These are phyloP conservation scores for Prochilodus magdalenae DNA, from an alignment of 2,113 vertebrate species.

Conservation along the genomic window DNA sequence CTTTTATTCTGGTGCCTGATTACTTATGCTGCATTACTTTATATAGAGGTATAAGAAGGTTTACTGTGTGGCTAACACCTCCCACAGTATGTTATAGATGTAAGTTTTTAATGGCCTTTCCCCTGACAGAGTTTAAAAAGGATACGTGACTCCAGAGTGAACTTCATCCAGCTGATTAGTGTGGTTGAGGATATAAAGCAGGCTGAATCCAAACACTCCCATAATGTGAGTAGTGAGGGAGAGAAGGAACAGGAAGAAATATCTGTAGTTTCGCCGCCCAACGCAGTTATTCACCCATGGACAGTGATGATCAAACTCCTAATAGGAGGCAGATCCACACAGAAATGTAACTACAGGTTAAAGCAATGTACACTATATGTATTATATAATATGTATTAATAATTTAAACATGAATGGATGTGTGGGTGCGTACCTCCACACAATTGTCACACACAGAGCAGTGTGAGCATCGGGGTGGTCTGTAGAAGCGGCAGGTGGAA, in stretches of 20 bases:
- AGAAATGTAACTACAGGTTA: neutral
- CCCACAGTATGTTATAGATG: neutral
- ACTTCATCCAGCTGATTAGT: constrained; percentile 86
- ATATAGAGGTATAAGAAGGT: neutral
- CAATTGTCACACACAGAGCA: constrained; percentile 99
- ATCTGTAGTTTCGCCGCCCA: constrained; percentile 94
- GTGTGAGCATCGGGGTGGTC: constrained; percentile 94
- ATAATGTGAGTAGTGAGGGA: constrained; percentile 94
- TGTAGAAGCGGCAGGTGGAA: constrained; percentile 96
- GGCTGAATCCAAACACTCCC: constrained; percentile 91
- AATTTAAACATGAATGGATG: neutral
- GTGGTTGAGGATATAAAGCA: constrained; percentile 91
- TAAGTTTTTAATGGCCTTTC: neutral
- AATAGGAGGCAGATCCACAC: constrained; percentile 26
- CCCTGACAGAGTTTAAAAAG: constrained; percentile 61
- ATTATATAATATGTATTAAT: neutral
- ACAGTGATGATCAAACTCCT: constrained; percentile 98
- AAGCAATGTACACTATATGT: neutral
- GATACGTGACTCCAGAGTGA: constrained; percentile 94
- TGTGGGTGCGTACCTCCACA: constrained; percentile 85
- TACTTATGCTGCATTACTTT: neutral
- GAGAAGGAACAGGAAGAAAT: constrained; percentile 97
- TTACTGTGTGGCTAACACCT: neutral
- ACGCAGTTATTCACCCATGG: constrained; percentile 99
- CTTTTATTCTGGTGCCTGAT: neutral